A percentile compares a stretch with the other conserved stretches of the same genome.
These are phyloP conservation scores for Gymnarchus niloticus DNA, from an alignment of 2,113 vertebrate species.

Conservation along the genomic window DNA sequence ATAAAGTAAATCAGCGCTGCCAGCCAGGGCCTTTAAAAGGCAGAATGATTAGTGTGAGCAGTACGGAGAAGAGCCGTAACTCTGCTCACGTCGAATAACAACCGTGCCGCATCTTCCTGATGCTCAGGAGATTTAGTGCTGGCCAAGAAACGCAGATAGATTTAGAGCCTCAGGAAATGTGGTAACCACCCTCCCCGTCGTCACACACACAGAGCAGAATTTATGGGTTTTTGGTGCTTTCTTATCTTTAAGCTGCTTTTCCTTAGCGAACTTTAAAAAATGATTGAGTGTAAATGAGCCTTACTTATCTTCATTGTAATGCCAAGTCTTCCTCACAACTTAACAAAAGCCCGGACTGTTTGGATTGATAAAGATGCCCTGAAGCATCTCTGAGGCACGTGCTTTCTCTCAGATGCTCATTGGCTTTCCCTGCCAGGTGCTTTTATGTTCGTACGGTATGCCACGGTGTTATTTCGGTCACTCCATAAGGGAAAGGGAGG, in stretches of 20 bases:
- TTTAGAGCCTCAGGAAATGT: too few species aligned
- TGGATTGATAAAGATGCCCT: not conserved
- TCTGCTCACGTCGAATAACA: not conserved
- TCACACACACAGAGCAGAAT: too few species aligned
- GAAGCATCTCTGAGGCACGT: not conserved
- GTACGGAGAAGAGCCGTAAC: not conserved
- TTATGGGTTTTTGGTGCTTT: not conserved
- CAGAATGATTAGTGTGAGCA: not conserved
- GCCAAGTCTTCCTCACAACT: not conserved
- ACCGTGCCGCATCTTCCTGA: not conserved
- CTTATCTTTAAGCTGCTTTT: too few species aligned
- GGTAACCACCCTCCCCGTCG: too few species aligned
- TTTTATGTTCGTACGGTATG: not conserved
- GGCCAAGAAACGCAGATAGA: too few species aligned
- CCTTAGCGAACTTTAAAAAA: not conserved
- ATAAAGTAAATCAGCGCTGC: not conserved
- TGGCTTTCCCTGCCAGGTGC: not conserved
- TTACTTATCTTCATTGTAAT: not conserved
- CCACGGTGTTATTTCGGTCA: constrained; percentile 6
- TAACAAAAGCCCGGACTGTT: not conserved
- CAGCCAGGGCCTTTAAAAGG: not conserved
- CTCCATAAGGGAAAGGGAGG: not conserved
- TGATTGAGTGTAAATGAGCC: not conserved
- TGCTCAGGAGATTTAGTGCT: not conserved
- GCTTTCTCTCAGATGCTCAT: too few species aligned